A percentile compares a stretch with the other conserved stretches of the same genome.
Evolutionary conservation across 2,888 invertebrate species (phyloP).

Genomic region (Dynastes grantii): DNA sequence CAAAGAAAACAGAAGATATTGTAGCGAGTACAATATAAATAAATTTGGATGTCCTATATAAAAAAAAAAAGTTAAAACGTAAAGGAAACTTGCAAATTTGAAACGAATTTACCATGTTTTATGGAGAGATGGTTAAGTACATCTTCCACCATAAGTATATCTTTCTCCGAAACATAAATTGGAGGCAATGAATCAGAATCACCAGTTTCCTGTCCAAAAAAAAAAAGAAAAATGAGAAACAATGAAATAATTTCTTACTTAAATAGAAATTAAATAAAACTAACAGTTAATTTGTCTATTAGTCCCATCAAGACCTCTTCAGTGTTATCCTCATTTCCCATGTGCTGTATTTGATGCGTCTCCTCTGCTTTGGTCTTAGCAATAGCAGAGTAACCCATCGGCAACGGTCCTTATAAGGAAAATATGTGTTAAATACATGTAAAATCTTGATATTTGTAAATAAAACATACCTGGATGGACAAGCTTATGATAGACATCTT

Average conservation of each 20-base stretch:
- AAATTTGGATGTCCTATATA: constrained; percentile 60
- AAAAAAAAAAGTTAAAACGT: constrained; percentile 59
- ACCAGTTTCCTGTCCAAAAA: constrained; percentile 50
- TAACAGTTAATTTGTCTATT: constrained; percentile 31
- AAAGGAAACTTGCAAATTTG: constrained; percentile 34
- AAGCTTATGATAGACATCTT: constrained; percentile 66
- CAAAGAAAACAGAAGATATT: constrained; percentile 63
- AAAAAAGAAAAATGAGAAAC: constrained; percentile 12
- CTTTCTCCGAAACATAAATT: constrained; percentile 68
- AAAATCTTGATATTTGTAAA: not conserved
- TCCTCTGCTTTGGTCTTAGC: constrained; percentile 66
- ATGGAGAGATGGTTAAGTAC: constrained; percentile 62
- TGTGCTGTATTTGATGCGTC: constrained; percentile 71
- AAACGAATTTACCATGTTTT: constrained; percentile 51
- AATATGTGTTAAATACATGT: constrained; percentile 4
- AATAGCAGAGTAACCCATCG: constrained; percentile 69
- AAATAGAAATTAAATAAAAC: not conserved
- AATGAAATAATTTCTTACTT: not conserved
- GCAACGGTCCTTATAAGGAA: constrained; percentile 60
- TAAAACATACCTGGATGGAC: constrained; percentile 68
- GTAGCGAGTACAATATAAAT: constrained; percentile 63
- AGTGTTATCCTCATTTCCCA: constrained; percentile 57
- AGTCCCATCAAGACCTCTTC: constrained; percentile 61
- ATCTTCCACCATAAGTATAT: constrained; percentile 64
- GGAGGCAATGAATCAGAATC: constrained; percentile 63